phyloP scores from a whole-genome alignment of 2,888 invertebrate genomes.

The Baronia brevicornis region DNA sequence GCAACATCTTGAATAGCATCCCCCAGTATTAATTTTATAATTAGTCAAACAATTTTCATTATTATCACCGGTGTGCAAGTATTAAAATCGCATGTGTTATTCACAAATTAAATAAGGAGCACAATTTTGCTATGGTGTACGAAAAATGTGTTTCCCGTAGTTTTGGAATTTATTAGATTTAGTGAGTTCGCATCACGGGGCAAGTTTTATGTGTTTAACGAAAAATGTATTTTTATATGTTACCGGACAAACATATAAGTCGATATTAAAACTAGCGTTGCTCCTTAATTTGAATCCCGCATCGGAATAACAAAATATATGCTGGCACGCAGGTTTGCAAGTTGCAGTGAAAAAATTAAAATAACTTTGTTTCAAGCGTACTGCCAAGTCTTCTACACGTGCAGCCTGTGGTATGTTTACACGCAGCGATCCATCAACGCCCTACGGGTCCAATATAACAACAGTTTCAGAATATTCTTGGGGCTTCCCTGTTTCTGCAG shows the following conservation, averaged over 20 bases:
- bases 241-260: conserved; percentile 32
- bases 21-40: conserved; percentile 59
- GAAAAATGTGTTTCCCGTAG: conserved; percentile 66
- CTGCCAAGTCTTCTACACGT: too few species aligned
- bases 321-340: too few species aligned
- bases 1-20: conserved; percentile 71
- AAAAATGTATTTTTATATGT: conserved; percentile 23
- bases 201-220: conserved; percentile 40
- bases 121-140: conserved; percentile 58
- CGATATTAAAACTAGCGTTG: too few species aligned
- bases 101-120: conserved; percentile 21
- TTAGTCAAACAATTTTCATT: conserved; percentile 35
- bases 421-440: too few species aligned
- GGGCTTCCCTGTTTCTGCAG: too few species aligned
- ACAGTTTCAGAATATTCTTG: too few species aligned
- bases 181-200: conserved; percentile 29
- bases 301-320: too few species aligned
- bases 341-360: too few species aligned
- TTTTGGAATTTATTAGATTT: conserved; percentile 62
- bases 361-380: too few species aligned
- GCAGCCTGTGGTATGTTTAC: too few species aligned
- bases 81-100: conserved; percentile 23
- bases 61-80: conserved; percentile 27
- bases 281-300: too few species aligned
- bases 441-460: too few species aligned